These are phyloP conservation scores for Myiagra hebetior DNA, from an alignment of 2,113 vertebrate species.

Conservation along the genomic window DNA sequence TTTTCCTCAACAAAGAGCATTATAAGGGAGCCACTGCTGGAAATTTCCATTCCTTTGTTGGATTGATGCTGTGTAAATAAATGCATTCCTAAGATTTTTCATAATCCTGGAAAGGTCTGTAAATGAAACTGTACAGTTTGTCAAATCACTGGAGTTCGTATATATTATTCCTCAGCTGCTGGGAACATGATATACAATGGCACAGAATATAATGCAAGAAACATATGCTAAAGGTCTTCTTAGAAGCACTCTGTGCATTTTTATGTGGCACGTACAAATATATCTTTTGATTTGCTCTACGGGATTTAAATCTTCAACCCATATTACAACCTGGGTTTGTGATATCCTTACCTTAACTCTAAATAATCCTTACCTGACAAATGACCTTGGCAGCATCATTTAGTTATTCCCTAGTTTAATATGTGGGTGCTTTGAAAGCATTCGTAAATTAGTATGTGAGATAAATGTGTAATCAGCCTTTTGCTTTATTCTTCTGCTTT, in stretches of 20 bases:
- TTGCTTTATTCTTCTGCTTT: neutral
- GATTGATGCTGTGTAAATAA: constrained; percentile 64
- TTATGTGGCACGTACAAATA: neutral
- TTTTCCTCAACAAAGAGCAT: constrained; percentile 55
- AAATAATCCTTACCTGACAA: neutral
- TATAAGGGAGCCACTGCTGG: constrained; percentile 53
- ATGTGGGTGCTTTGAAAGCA: neutral
- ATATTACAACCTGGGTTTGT: neutral
- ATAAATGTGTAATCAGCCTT: neutral
- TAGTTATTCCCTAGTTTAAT: neutral
- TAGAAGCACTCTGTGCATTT: neutral
- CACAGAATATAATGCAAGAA: constrained; percentile 28
- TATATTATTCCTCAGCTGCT: neutral
- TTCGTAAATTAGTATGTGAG: neutral
- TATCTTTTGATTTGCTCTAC: neutral
- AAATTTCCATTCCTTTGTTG: constrained; percentile 68
- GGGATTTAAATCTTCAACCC: neutral
- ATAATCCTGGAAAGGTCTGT: constrained; percentile 11
- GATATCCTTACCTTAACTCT: neutral
- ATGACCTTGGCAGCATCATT: neutral
- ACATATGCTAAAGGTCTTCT: constrained; percentile 11
- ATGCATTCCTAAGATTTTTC: constrained; percentile 57
- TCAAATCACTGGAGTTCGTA: neutral
- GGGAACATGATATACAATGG: neutral
- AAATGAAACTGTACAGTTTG: constrained; percentile 18